These are phyloP conservation scores for Dendrolimus houi DNA, from an alignment of 2,888 invertebrate genomes.

Conservation along the genomic window DNA sequence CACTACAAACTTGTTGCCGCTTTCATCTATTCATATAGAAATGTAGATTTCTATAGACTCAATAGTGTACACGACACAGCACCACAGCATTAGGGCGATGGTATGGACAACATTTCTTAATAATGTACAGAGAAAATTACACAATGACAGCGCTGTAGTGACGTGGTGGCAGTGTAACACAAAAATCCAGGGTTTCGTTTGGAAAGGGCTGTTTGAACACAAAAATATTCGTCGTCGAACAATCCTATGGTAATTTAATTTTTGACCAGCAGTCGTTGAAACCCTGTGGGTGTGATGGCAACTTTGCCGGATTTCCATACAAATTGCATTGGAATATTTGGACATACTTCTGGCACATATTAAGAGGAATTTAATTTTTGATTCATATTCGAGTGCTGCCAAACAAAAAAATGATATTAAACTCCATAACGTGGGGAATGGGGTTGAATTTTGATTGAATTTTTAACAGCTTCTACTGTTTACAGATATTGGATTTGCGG, in stretches of 20 bases:
- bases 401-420: not conserved
- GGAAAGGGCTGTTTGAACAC: not conserved
- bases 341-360: not conserved
- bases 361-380: constrained; percentile 1
- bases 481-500: constrained; percentile 3
- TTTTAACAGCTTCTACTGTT: not conserved
- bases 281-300: not conserved
- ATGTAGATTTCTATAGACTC: too few species aligned
- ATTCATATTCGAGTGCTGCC: not conserved
- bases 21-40: too few species aligned
- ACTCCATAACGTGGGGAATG: not conserved
- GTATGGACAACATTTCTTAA: too few species aligned
- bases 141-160: too few species aligned
- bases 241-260: not conserved
- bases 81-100: too few species aligned
- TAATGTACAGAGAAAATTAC: too few species aligned
- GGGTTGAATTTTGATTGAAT: not conserved
- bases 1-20: too few species aligned
- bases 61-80: too few species aligned
- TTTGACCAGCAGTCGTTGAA: not conserved
- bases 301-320: constrained; percentile 12
- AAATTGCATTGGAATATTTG: constrained; percentile 10
- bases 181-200: too few species aligned
- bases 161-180: too few species aligned
- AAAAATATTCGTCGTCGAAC: not conserved